Evolutionary conservation across 2,797 vertebrate species (phyloP).

Genomic region (Schizopygopsis malacanthus): DNA sequence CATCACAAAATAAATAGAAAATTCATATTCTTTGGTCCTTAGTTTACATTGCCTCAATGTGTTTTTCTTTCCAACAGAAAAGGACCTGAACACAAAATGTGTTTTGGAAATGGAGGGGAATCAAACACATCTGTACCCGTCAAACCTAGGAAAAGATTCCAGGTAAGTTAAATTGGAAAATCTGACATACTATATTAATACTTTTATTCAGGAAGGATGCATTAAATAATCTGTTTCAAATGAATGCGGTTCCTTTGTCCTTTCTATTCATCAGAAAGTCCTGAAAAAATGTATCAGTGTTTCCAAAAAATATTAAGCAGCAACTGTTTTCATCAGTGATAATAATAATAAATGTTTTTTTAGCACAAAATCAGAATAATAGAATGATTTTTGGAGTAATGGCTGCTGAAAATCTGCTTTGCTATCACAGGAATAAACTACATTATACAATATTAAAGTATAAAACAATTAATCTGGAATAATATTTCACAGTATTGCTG

Average conservation of each 20-base stretch:
- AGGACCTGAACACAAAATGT: slow-evolving; percentile 85
- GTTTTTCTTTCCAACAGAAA: slow-evolving; percentile 71
- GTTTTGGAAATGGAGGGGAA: slow-evolving; percentile 83
- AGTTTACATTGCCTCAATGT: slow-evolving; percentile 17
- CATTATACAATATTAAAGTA: not conserved
- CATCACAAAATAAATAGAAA: slow-evolving; percentile 13
- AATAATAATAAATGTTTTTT: not conserved
- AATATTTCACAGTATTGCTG: not conserved
- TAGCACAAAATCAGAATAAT: not conserved
- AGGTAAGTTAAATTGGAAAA: slow-evolving; percentile 70
- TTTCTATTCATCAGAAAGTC: not conserved
- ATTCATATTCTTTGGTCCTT: not conserved
- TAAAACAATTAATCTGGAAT: not conserved
- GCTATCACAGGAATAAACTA: not conserved
- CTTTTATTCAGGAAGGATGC: not conserved
- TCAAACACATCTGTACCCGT: slow-evolving; percentile 80
- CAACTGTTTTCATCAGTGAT: not conserved
- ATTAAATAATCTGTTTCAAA: not conserved
- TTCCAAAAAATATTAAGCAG: not conserved
- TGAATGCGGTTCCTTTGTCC: not conserved
- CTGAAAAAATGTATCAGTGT: not conserved
- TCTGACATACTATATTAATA: not conserved
- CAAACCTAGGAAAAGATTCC: slow-evolving; percentile 79
- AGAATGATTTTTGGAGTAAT: not conserved
- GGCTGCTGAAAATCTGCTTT: not conserved